Conservation (phyloP, 2,113 vertebrate genomes). For the Oryzias woworae region DNA sequence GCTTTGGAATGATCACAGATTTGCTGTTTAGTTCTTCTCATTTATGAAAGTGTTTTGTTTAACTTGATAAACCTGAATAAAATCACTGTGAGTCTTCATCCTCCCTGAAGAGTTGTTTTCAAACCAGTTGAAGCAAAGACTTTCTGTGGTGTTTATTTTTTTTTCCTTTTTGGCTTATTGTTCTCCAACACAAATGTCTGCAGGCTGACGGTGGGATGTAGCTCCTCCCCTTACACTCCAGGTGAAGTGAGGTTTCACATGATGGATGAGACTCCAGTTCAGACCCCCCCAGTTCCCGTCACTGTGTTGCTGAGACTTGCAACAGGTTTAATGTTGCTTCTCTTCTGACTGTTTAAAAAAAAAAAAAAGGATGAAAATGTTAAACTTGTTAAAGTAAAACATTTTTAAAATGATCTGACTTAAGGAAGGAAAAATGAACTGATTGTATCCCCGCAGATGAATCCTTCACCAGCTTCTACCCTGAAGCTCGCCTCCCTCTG, state of each 20-base stretch:
- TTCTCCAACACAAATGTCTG: neutral
- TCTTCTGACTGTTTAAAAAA: neutral
- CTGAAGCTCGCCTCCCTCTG: slow-evolving; percentile 59
- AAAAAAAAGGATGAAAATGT: too few species aligned
- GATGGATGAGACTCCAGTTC: neutral
- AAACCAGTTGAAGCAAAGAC: too few species aligned
- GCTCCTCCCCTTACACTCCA: slow-evolving; percentile 24
- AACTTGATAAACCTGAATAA: neutral
- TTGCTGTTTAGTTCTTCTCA: neutral
- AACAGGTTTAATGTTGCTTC: slow-evolving; percentile 29
- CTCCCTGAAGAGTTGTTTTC: too few species aligned
- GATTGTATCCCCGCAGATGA: slow-evolving; percentile 29
- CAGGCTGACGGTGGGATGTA: slow-evolving; percentile 55
- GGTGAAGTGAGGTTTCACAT: slow-evolving; percentile 36
- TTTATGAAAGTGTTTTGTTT: neutral
- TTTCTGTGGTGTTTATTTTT: too few species aligned
- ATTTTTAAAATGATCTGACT: rapidly evolving
- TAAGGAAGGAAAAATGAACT: neutral
- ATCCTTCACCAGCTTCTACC: slow-evolving; percentile 55
- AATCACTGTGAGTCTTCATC: too few species aligned
- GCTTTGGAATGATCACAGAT: neutral
- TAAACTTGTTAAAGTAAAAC: too few species aligned
- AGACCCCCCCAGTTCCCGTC: slow-evolving; percentile 8
- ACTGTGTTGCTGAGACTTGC: slow-evolving; percentile 55
- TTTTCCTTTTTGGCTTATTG: too few species aligned